Percentiles rank a stretch among this genome's conserved stretches.
Conservation (phyloP, 2,888 invertebrate genomes). For the Tenthredo mesomela region DNA sequence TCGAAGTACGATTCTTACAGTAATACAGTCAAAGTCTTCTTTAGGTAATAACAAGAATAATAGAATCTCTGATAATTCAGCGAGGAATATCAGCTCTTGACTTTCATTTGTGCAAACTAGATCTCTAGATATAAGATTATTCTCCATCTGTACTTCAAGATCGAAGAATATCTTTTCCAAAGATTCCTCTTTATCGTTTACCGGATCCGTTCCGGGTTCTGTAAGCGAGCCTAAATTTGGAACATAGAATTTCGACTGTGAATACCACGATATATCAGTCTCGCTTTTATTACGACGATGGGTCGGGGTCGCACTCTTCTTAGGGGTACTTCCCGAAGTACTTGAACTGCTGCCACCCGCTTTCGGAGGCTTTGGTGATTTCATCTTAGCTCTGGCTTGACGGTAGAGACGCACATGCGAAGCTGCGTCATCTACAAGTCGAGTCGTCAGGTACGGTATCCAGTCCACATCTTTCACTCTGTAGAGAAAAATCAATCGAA, state of each 20-base stretch:
- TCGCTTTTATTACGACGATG: conserved; percentile 88
- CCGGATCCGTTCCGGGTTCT: conserved; percentile 67
- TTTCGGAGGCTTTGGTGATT: conserved; percentile 68
- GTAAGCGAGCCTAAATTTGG: conserved; percentile 73
- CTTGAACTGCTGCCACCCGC: conserved; percentile 70
- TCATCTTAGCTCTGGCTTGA: conserved; percentile 83
- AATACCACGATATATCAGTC: conserved; percentile 85
- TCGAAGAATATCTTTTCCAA: conserved; percentile 93
- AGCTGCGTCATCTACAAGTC: conserved; percentile 94
- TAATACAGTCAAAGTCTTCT: conserved; percentile 91
- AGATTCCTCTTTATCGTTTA: conserved; percentile 70
- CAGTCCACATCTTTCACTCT: conserved; percentile 92
- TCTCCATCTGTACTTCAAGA: conserved; percentile 92
- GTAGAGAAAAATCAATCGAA: conserved; percentile 22
- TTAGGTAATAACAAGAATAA: conserved; percentile 91
- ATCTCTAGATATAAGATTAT: conserved; percentile 88
- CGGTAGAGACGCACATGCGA: conserved; percentile 93
- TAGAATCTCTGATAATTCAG: conserved; percentile 90
- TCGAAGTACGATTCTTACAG: conserved; percentile 87
- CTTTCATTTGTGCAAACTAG: conserved; percentile 86
- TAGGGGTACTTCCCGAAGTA: conserved; percentile 74
- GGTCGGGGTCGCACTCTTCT: conserved; percentile 76
- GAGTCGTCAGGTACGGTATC: conserved; percentile 92
- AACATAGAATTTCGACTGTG: conserved; percentile 84
- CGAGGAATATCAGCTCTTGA: conserved; percentile 87